A percentile compares a stretch with the other conserved stretches of the same genome.
Conservation (phyloP, 2,888 invertebrate genomes). For the Euzophera pinguis region DNA sequence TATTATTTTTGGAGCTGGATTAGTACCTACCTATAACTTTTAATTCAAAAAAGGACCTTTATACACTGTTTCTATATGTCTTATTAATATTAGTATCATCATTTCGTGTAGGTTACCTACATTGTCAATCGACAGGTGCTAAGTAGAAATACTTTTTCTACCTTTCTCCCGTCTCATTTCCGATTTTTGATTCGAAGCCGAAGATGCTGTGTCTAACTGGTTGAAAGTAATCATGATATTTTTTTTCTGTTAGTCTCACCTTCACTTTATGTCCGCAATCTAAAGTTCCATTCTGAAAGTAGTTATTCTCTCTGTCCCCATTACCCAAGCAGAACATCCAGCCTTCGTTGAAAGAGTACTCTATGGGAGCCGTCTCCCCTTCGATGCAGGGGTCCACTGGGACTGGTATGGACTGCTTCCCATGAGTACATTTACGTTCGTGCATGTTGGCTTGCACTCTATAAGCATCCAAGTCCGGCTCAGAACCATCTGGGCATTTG, state of each 20-base stretch:
- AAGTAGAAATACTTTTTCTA: too few species aligned
- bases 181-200: too few species aligned
- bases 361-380: slow-evolving; percentile 70
- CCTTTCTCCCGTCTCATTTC: too few species aligned
- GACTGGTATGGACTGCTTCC: slow-evolving; percentile 48
- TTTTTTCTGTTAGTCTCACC: slow-evolving; percentile 35
- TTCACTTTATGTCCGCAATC: slow-evolving; percentile 71
- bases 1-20: too few species aligned
- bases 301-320: slow-evolving; percentile 69
- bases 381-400: slow-evolving; percentile 67
- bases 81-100: too few species aligned
- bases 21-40: too few species aligned
- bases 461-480: slow-evolving; percentile 65
- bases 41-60: too few species aligned
- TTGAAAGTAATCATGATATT: too few species aligned
- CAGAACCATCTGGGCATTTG: slow-evolving; percentile 60
- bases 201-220: too few species aligned
- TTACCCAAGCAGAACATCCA: slow-evolving; percentile 75
- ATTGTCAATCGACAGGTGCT: too few species aligned
- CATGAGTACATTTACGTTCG: slow-evolving; percentile 63
- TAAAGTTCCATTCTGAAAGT: slow-evolving; percentile 67
- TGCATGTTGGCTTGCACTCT: slow-evolving; percentile 68
- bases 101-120: too few species aligned
- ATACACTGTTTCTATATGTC: too few species aligned
- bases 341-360: slow-evolving; percentile 69